Base-by-base conservation (phyloP, 1,140 invertebrate species). In the Bombus breviceps region DNA sequence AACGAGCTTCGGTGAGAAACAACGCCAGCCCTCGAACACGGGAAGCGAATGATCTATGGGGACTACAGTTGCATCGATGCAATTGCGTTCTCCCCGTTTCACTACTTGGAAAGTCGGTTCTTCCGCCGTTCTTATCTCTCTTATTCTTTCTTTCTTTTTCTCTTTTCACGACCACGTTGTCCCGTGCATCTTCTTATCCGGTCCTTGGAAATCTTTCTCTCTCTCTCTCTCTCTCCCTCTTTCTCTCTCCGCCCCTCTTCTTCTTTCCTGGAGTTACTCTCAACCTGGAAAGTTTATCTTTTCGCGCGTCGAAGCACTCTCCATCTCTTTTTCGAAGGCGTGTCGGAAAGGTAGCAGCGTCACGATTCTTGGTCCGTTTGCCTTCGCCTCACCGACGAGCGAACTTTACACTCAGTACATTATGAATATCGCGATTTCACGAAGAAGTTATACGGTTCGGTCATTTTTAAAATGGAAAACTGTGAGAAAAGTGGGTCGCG, bases 401-500 rank as follows among this genome's bases (percentile, higher is more conserved):
- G 85, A 93, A 93, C 91, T 93, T 92, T 91, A 88, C 83, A 89
- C 91, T 91, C 89, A 69, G 87, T 91, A 87, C 86, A 92, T 93
- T 93, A 93, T 92, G 90, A 93, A 92, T 93, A 92, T 78, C 82
- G 71, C 89, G 92, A 93, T 93, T 91, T 86, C 78, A 75, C 86
- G 84, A 37, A 28, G 71, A 87, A 92, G 81, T 92, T 87, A 86
- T 85, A 87, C 80, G 88, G 59, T 66, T 69, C 62, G 86, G 86
- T 86, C 88, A 90, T 90, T 91, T 89, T 89, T 86, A 86, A 85
- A 87, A 87, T 64, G 76, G 59, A 43, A 89, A 90, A 86, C 76
- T 81, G 75, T 75, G 74, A 66, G 69, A 28, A 83, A 85, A 85
- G 77, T 76, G 64, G 86, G 83, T 85, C 76, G 79, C 39, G 71